Conservation (phyloP, 2,888 invertebrate species). For the Synanthedon formicaeformis region DNA sequence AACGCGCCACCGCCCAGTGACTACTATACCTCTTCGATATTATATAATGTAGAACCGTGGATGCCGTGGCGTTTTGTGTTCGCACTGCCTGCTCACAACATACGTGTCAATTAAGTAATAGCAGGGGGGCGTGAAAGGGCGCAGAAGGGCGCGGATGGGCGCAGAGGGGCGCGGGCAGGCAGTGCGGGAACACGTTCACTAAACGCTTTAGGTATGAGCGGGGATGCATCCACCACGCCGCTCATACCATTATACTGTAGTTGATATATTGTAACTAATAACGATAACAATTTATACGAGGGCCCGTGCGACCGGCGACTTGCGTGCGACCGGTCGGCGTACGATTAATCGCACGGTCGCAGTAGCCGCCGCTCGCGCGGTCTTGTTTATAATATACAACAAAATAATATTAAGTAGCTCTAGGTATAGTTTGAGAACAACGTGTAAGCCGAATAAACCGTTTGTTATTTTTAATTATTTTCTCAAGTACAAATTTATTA, state of each 20-base stretch:
- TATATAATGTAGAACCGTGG: conserved; percentile 56
- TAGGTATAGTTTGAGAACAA: conserved; percentile 43
- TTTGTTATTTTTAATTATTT: conserved; percentile 50
- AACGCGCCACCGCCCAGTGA: conserved; percentile 24
- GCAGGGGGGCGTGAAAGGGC: neutral
- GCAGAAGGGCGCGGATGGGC: conserved; percentile 17
- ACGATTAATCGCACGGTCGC: conserved; percentile 5
- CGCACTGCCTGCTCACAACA: conserved; percentile 49
- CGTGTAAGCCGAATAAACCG: conserved; percentile 33
- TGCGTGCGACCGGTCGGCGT: neutral
- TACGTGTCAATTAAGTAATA: conserved; percentile 53
- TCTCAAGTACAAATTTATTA: conserved; percentile 61
- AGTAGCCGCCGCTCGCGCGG: conserved; percentile 25
- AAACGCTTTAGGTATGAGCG: conserved; percentile 71
- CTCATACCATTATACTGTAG: conserved; percentile 70
- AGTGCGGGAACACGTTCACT: conserved; percentile 37
- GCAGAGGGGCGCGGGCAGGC: conserved; percentile 36
- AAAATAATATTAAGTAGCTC: conserved; percentile 63
- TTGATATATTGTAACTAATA: conserved; percentile 63
- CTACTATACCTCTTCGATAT: conserved; percentile 35
- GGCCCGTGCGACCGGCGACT: conserved; percentile 27
- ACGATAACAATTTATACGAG: conserved; percentile 48
- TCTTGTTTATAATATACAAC: conserved; percentile 30
- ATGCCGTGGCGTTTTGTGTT: conserved; percentile 56
- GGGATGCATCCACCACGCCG: conserved; percentile 67